Percentiles rank a stretch among this genome's conserved stretches.
Conservation (phyloP, 2,113 vertebrate species). For the human region DNA sequence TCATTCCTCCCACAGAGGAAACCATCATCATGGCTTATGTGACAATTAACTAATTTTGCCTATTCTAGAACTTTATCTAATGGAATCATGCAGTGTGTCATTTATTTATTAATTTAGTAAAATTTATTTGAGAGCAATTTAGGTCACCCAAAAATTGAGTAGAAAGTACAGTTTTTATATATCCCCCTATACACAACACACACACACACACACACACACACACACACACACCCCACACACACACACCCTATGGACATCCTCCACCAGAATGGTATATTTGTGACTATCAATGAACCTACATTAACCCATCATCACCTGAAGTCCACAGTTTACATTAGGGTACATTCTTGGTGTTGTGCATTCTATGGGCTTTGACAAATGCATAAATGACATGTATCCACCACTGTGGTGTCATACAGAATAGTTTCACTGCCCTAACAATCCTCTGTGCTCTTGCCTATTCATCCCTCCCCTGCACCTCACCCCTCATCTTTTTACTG, state of each 20-base stretch:
- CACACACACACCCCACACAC: not conserved
- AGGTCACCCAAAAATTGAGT: not conserved
- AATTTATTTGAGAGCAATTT: not conserved
- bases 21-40: not conserved
- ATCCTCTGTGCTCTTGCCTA: not conserved
- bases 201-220: not conserved
- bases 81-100: not conserved
- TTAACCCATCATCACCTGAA: not conserved
- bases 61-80: not conserved
- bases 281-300: not conserved
- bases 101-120: not conserved
- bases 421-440: not conserved
- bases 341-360: not conserved
- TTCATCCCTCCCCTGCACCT: not conserved
- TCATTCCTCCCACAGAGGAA: not conserved
- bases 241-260: too few species aligned
- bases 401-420: not conserved
- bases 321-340: not conserved
- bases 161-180: not conserved
- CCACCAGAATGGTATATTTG: too few species aligned
- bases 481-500: not conserved
- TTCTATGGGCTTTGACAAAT: not conserved
- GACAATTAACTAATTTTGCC: not conserved
- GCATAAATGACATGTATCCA: too few species aligned
- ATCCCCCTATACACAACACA: too few species aligned